These are phyloP conservation scores for Neodiprion virginianus DNA, from an alignment of 1,140 invertebrate species.

Conservation along the genomic window DNA sequence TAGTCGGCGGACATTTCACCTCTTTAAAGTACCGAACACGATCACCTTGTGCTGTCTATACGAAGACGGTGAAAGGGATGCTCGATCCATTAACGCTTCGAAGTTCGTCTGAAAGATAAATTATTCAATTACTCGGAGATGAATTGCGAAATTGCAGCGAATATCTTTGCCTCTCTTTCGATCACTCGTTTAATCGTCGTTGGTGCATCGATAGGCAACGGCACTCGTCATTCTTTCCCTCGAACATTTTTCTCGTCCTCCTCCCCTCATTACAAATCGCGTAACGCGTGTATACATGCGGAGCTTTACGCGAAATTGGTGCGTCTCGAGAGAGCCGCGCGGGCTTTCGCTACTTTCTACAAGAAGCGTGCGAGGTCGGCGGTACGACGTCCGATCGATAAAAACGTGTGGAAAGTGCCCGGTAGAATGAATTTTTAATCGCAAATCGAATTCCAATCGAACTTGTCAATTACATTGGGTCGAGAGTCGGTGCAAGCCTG, in stretches of 20 bases:
- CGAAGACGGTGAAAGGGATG: background rate
- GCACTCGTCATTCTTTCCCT: too few species aligned
- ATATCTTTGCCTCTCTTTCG: too few species aligned
- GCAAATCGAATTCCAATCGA: slow-evolving; percentile 1
- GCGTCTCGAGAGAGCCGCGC: background rate
- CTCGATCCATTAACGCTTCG: background rate
- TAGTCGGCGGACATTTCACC: background rate
- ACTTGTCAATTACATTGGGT: background rate
- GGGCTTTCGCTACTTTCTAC: slow-evolving; percentile 19
- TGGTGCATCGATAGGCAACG: too few species aligned
- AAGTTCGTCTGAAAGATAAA: too few species aligned
- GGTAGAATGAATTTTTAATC: slow-evolving; percentile 5
- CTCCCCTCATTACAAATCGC: background rate
- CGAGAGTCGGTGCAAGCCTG: too few species aligned
- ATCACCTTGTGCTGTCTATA: background rate
- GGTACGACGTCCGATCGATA: background rate
- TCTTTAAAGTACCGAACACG: background rate
- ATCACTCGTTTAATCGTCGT: too few species aligned
- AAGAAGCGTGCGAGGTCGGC: background rate
- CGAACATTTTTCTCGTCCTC: background rate
- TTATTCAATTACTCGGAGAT: background rate
- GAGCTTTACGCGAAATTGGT: background rate
- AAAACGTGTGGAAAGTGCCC: background rate
- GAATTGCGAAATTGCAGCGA: background rate
- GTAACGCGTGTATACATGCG: background rate